These are phyloP conservation scores for Pollimyrus isidori DNA, from an alignment of 2,113 vertebrate species.

Conservation along the genomic window DNA sequence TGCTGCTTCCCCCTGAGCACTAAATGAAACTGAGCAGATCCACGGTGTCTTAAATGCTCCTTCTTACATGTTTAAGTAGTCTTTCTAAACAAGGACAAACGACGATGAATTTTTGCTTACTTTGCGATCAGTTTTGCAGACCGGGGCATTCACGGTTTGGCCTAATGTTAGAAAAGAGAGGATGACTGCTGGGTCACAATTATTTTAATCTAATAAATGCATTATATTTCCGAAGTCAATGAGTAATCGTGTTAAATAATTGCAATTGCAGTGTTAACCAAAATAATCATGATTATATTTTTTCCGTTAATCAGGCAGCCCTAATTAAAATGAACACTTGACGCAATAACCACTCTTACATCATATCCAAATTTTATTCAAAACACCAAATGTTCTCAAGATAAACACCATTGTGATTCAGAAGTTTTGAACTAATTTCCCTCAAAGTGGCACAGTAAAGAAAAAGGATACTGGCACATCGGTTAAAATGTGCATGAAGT, in stretches of 20 bases:
- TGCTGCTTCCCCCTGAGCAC: neutral
- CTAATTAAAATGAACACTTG: neutral
- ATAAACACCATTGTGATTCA: neutral
- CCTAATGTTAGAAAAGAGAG: neutral
- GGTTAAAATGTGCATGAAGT: neutral
- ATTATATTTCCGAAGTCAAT: neutral
- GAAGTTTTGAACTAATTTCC: neutral
- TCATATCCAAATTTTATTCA: neutral
- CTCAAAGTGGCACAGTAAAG: neutral
- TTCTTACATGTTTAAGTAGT: neutral
- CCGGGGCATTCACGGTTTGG: neutral
- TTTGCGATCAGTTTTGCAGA: neutral
- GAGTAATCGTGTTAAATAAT: neutral
- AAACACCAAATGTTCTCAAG: neutral
- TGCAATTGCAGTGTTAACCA: neutral
- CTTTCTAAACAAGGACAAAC: neutral
- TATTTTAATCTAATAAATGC: neutral
- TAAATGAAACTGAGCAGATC: neutral
- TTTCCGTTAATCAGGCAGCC: neutral
- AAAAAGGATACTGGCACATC: neutral
- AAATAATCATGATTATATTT: neutral
- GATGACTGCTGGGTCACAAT: neutral
- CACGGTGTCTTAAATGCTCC: neutral
- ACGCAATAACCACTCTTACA: neutral
- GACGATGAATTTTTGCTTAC: neutral